phyloP scores from a whole-genome alignment of 2,888 invertebrate species.

The Parnassius apollo region DNA sequence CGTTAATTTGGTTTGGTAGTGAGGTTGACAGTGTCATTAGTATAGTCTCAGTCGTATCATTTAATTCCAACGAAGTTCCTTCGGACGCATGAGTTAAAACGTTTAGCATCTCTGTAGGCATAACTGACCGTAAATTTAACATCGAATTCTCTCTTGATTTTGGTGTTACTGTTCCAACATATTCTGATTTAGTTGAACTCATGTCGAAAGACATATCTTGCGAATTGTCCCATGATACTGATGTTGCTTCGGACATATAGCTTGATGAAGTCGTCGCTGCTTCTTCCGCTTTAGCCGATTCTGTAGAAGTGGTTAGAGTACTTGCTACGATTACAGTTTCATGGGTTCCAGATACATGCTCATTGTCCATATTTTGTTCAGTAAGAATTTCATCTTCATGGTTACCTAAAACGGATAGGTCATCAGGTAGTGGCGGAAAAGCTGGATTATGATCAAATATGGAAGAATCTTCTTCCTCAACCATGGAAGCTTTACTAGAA shows the following conservation, averaged over 20 bases:
- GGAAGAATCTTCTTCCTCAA: constrained; percentile 66
- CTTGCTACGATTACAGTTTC: constrained; percentile 44
- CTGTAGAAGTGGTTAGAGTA: constrained; percentile 41
- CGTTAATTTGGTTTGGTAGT: constrained; percentile 4
- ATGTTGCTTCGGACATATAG: constrained; percentile 39
- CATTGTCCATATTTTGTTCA: constrained; percentile 55
- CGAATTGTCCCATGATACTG: constrained; percentile 40
- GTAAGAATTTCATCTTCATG: constrained; percentile 67
- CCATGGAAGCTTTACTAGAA: constrained; percentile 52
- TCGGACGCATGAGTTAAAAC: constrained; percentile 52
- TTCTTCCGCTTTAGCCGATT: constrained; percentile 38
- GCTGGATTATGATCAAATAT: constrained; percentile 70
- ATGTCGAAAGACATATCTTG: constrained; percentile 36
- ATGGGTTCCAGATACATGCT: constrained; percentile 46
- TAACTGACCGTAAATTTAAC: constrained; percentile 64
- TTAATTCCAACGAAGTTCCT: constrained; percentile 48
- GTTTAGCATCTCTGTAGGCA: constrained; percentile 62
- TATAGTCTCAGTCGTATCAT: constrained; percentile 42
- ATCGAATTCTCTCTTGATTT: constrained; percentile 53
- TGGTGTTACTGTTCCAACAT: constrained; percentile 36
- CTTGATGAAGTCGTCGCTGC: constrained; percentile 41
- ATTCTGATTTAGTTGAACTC: constrained; percentile 36
- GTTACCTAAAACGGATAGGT: constrained; percentile 61
- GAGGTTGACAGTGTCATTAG: constrained; percentile 29
- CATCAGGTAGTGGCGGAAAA: constrained; percentile 72